phyloP scores from a whole-genome alignment of 2,113 vertebrate species.

The Ploceus nigricollis region DNA sequence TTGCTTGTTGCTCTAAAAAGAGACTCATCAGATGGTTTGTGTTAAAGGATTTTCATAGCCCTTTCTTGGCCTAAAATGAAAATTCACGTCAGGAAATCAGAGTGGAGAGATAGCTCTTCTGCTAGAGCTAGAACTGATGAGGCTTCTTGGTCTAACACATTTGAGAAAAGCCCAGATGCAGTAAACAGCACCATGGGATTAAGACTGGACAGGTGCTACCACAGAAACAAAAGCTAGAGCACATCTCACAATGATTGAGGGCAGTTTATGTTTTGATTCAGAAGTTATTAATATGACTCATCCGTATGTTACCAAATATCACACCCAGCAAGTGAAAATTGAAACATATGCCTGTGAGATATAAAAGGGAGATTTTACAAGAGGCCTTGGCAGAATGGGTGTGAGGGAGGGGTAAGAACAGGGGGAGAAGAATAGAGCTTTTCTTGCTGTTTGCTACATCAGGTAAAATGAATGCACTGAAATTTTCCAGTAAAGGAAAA shows the following conservation, averaged over 20 bases:
- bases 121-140: neutral
- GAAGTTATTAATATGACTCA: constrained; percentile 43
- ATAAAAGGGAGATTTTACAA: constrained; percentile 29
- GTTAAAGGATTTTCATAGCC: constrained; percentile 18
- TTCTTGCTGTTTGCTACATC: neutral
- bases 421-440: neutral
- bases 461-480: neutral
- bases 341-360: constrained; percentile 58
- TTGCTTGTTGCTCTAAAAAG: constrained; percentile 1
- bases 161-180: neutral
- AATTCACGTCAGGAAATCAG: neutral
- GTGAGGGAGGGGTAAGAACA: neutral
- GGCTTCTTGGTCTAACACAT: neutral
- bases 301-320: constrained; percentile 41
- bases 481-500: neutral
- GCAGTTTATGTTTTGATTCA: constrained; percentile 37
- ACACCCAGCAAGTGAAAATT: constrained; percentile 55
- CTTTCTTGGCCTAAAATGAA: constrained; percentile 9
- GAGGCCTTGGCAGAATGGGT: neutral
- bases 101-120: neutral
- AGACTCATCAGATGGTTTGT: constrained; percentile 33
- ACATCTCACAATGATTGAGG: neutral
- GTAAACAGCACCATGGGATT: neutral
- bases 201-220: neutral
- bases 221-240: neutral